Conservation (phyloP, 2,797 vertebrate species). For the Garrulus glandarius region DNA sequence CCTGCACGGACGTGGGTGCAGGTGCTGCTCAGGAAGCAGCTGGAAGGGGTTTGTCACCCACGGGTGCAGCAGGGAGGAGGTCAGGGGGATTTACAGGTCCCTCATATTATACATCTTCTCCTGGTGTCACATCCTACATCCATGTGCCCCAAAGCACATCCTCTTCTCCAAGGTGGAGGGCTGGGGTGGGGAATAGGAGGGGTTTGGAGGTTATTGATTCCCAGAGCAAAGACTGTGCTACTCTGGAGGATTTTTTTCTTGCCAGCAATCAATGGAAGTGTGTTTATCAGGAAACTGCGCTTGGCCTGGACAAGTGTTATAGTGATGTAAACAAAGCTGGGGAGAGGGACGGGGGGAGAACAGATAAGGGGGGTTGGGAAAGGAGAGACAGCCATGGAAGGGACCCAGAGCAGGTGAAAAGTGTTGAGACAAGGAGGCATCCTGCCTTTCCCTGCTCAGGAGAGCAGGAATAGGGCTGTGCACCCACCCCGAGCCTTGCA, state of each 20-base stretch:
- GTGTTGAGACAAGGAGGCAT: neutral
- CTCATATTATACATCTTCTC: neutral
- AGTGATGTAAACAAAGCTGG: conserved; percentile 22
- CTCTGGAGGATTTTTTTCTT: conserved; percentile 22
- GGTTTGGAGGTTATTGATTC: neutral
- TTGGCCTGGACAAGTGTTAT: conserved; percentile 28
- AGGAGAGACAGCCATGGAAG: neutral
- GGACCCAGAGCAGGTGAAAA: neutral
- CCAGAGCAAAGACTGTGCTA: neutral
- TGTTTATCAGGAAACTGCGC: conserved; percentile 36
- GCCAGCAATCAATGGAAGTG: conserved; percentile 56
- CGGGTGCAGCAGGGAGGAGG: neutral
- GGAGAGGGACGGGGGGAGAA: neutral
- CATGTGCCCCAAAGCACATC: neutral
- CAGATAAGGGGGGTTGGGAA: neutral
- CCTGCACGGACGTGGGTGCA: fast-evolving
- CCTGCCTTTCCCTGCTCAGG: neutral
- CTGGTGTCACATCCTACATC: neutral
- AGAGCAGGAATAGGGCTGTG: fast-evolving
- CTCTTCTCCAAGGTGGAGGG: neutral
- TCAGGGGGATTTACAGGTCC: neutral
- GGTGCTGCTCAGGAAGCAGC: neutral
- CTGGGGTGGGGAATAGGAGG: neutral
- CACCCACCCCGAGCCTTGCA: neutral
- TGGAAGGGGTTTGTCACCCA: neutral